Evolutionary conservation across 2,113 vertebrate species (phyloP).

Genomic region (rabbit (Oryctolagus cuniculus)): mOryCun1.1 NC_091442.1:77467001-77467500

Average conservation of each 20-base stretch:
- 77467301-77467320: background rate
- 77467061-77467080: background rate
- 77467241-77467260: background rate
- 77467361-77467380: slow-evolving; percentile 29
- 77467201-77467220: background rate
- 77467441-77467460: background rate
- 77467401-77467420: background rate
- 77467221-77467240: background rate
- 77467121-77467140: background rate
- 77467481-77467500: background rate
- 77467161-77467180: background rate
- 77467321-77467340: background rate
- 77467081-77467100: background rate
- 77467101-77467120: background rate
- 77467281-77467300: background rate
- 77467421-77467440: background rate
- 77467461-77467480: background rate
- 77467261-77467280: background rate
- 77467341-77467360: background rate
- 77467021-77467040: background rate
- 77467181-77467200: background rate
- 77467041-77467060: background rate
- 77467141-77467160: background rate
- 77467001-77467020: background rate
- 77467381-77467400: background rate